A percentile compares a stretch with the other conserved stretches of the same genome.
Conservation (phyloP, 2,113 vertebrate species). For the Regulus satrapa region DNA sequence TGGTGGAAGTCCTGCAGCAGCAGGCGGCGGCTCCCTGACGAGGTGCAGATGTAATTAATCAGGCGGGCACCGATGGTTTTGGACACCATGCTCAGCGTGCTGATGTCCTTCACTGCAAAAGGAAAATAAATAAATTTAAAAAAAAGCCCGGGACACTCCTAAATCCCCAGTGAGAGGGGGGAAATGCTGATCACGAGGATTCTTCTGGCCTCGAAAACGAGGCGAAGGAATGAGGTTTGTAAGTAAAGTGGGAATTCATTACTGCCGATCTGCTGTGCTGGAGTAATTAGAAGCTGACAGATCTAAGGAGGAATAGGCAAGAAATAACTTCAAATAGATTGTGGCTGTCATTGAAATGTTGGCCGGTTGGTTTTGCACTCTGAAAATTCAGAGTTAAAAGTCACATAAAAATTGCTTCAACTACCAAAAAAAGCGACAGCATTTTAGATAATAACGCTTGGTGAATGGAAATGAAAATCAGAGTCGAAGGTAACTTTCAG, state of each 20-base stretch:
- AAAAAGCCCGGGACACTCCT: neutral
- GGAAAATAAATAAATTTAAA: too few relatives aligned
- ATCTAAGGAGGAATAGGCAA: neutral
- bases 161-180: neutral
- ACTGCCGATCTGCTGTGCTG: neutral
- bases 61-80: slow-evolving; percentile 75
- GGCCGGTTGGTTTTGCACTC: too few relatives aligned
- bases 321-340: neutral
- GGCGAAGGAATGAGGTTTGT: neutral
- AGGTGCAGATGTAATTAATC: slow-evolving; percentile 78
- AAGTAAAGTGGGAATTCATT: neutral
- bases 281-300: neutral
- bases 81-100: slow-evolving; percentile 85
- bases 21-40: slow-evolving; percentile 76
- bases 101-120: slow-evolving; percentile 82
- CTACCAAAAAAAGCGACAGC: neutral
- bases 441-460: neutral
- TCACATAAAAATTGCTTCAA: neutral
- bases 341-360: neutral
- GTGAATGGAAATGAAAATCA: too few relatives aligned
- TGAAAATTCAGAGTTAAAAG: neutral
- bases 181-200: neutral
- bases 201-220: neutral
- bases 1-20: slow-evolving; percentile 78
- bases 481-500: neutral